phyloP scores from a whole-genome alignment of 2,888 invertebrate species.

The Notodonta dromedarius region DNA sequence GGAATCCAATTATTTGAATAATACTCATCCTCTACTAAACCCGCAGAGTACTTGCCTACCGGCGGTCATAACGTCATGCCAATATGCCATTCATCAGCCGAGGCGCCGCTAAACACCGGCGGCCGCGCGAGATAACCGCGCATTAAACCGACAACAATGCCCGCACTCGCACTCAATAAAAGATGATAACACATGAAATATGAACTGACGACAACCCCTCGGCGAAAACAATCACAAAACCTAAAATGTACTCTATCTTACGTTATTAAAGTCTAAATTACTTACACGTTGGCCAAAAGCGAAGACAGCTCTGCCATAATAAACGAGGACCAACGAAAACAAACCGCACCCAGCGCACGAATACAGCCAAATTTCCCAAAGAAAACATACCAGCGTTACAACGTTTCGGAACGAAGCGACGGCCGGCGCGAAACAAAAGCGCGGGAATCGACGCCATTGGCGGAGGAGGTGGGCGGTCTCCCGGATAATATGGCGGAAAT shows the following conservation, averaged over 20 bases:
- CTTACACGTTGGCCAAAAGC: conserved; percentile 21
- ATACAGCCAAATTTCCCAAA: conserved; percentile 80
- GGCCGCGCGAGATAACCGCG: conserved; percentile 76
- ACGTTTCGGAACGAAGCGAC: conserved; percentile 76
- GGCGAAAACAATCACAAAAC: conserved; percentile 34
- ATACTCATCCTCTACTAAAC: conserved; percentile 15
- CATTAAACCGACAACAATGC: conserved; percentile 82
- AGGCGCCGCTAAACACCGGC: conserved; percentile 76
- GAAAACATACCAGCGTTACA: conserved; percentile 75
- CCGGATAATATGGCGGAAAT: conserved; percentile 83
- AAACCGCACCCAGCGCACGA: conserved; percentile 70
- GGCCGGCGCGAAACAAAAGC: conserved; percentile 80
- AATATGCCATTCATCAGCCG: conserved; percentile 79
- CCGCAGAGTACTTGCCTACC: conserved; percentile 14
- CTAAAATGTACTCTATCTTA: conserved; percentile 31
- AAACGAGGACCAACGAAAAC: conserved; percentile 76
- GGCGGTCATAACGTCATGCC: conserved; percentile 40
- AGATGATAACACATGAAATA: conserved; percentile 84
- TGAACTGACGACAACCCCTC: conserved; percentile 79
- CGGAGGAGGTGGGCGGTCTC: conserved; percentile 80
- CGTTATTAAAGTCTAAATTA: conserved; percentile 38
- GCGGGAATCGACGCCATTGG: conserved; percentile 81
- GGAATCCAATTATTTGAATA: conserved; percentile 15
- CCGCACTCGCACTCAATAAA: conserved; percentile 82
- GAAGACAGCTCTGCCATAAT: conserved; percentile 62